Conservation (phyloP, 2,113 vertebrate genomes). For the Noturus placidus region DNA sequence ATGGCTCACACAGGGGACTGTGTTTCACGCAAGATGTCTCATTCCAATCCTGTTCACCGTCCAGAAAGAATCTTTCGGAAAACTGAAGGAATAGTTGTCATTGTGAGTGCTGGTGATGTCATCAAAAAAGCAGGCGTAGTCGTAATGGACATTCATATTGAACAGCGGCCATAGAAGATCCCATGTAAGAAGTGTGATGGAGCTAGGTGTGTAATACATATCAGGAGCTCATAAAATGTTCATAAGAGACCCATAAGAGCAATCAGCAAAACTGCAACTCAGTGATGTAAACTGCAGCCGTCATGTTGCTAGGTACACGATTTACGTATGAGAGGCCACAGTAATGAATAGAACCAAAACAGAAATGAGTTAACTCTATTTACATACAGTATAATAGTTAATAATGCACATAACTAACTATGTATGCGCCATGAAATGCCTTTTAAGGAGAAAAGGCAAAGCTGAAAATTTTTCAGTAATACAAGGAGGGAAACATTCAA, state of each 20-base stretch:
- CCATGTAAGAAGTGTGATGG: neutral
- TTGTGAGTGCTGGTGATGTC: constrained; percentile 23
- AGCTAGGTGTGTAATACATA: neutral
- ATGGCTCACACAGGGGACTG: constrained; percentile 28
- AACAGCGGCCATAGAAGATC: neutral
- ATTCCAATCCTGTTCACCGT: constrained; percentile 17
- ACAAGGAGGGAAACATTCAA: neutral
- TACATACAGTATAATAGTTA: constrained; percentile 62
- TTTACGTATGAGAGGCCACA: neutral
- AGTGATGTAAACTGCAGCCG: neutral
- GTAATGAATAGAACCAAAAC: neutral
- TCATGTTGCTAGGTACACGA: neutral
- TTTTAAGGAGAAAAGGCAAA: constrained; percentile 67
- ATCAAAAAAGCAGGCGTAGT: neutral
- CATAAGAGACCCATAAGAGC: neutral
- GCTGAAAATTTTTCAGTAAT: neutral
- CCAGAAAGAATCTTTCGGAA: constrained; percentile 34
- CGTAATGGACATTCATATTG: neutral
- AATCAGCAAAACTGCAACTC: neutral
- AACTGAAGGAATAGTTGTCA: constrained; percentile 41
- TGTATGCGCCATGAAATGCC: constrained; percentile 47
- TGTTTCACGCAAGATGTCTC: constrained; percentile 36
- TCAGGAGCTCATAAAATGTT: constrained; percentile 4
- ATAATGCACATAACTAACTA: constrained; percentile 56
- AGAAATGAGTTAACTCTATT: constrained; percentile 58